Conservation (phyloP, 2,888 invertebrate genomes). For the Dryobotodes eremita region DNA sequence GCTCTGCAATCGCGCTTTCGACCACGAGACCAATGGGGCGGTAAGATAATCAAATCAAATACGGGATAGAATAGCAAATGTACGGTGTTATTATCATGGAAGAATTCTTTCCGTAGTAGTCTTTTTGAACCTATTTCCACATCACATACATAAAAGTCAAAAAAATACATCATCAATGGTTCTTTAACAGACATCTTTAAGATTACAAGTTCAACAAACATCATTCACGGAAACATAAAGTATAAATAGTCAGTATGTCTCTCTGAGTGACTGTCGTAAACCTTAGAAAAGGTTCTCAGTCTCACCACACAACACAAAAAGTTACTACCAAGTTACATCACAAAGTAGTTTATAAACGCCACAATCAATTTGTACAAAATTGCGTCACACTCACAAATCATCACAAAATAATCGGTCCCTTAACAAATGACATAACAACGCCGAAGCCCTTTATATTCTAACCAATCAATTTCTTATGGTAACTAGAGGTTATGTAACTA, state of each 20-base stretch:
- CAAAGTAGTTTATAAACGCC: not conserved
- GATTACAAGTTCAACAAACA: not conserved
- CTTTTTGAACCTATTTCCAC: too few relatives aligned
- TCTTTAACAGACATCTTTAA: not conserved
- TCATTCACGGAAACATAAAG: not conserved
- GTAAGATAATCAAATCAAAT: too few relatives aligned
- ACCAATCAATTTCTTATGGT: conserved; percentile 53
- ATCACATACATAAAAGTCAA: too few relatives aligned
- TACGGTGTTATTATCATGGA: too few relatives aligned
- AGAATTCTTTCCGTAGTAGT: too few relatives aligned
- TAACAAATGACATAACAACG: conserved; percentile 39
- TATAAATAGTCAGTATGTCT: too few relatives aligned
- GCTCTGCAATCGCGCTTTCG: too few relatives aligned
- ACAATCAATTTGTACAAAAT: conserved; percentile 33
- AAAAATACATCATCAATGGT: not conserved
- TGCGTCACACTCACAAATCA: conserved; percentile 41
- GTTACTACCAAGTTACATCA: conserved; percentile 33
- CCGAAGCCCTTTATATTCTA: conserved; percentile 39
- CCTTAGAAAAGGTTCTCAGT: not conserved
- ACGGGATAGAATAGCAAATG: too few relatives aligned
- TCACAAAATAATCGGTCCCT: conserved; percentile 29
- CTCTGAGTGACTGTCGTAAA: not conserved
- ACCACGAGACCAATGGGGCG: too few relatives aligned
- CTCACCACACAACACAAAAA: not conserved
- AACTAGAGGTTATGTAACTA: conserved; percentile 39